A percentile compares a stretch with the other conserved stretches of the same genome.
Conservation (phyloP, 2,888 invertebrate species). For the Apotomis betuletana region DNA sequence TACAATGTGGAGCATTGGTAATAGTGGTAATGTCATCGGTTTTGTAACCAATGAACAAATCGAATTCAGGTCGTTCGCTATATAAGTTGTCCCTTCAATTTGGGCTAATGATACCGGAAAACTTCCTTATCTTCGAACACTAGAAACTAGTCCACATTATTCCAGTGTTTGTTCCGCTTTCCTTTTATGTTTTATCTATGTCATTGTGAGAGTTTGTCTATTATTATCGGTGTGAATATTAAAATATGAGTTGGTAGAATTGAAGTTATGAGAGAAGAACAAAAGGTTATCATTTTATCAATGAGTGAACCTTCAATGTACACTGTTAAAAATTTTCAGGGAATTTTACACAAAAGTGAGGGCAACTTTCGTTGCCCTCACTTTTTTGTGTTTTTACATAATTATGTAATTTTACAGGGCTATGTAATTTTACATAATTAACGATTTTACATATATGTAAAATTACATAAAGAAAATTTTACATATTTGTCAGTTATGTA, state of each 20-base stretch:
- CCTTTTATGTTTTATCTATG: conserved; percentile 44
- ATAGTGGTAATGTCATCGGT: conserved; percentile 17
- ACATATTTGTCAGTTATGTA: too few relatives aligned
- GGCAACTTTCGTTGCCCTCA: too few relatives aligned
- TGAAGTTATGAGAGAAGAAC: background rate
- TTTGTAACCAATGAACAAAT: conserved; percentile 20
- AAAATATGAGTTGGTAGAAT: background rate
- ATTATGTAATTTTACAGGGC: too few relatives aligned
- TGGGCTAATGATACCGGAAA: conserved; percentile 40
- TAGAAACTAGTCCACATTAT: conserved; percentile 45
- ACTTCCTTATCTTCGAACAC: conserved; percentile 38
- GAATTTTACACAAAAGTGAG: too few relatives aligned
- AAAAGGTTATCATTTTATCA: background rate
- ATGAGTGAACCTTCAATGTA: background rate
- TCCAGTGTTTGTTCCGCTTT: conserved; percentile 51
- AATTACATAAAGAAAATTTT: too few relatives aligned
- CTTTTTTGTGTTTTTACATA: too few relatives aligned
- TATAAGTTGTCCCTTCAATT: conserved; percentile 29
- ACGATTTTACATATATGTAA: too few relatives aligned
- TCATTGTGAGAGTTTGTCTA: background rate
- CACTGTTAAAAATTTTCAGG: too few relatives aligned
- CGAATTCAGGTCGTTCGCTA: conserved; percentile 27
- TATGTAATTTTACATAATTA: too few relatives aligned
- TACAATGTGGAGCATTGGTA: conserved; percentile 12
- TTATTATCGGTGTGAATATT: background rate